These are phyloP conservation scores for Acanthococcus lagerstroemiae DNA, from an alignment of 2,888 invertebrate genomes.

Conservation along the genomic window DNA sequence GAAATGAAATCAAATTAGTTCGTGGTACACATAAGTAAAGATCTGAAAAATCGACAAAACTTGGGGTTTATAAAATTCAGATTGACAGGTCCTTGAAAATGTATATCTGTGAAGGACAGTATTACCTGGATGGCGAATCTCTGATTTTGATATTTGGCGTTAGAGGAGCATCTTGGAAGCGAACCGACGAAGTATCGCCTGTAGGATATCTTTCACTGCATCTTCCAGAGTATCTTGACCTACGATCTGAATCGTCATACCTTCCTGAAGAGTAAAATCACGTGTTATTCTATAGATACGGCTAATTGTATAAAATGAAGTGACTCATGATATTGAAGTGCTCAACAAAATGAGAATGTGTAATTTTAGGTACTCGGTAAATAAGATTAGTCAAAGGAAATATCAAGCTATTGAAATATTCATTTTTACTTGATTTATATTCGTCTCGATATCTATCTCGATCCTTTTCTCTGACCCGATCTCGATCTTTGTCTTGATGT, in stretches of 20 bases:
- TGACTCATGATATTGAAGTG: too few species aligned
- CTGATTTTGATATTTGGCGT: constrained; percentile 62
- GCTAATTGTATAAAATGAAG: not conserved
- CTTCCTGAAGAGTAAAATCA: constrained; percentile 1
- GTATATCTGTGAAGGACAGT: constrained; percentile 38
- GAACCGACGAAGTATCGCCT: constrained; percentile 32
- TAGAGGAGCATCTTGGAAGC: constrained; percentile 73
- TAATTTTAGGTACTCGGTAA: not conserved
- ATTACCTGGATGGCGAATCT: constrained; percentile 50
- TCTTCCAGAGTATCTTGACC: constrained; percentile 15
- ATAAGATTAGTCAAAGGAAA: not conserved
- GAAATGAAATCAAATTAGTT: too few species aligned
- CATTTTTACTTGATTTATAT: constrained; percentile 37
- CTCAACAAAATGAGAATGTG: too few species aligned
- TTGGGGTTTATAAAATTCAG: not conserved
- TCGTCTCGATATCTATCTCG: constrained; percentile 39
- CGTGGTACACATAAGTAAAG: not conserved
- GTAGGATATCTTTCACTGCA: constrained; percentile 20
- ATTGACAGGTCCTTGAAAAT: constrained; percentile 14
- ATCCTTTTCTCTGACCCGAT: constrained; percentile 41
- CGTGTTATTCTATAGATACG: not conserved
- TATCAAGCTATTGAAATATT: not conserved
- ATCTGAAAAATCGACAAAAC: not conserved
- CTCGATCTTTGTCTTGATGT: constrained; percentile 39
- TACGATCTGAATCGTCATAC: constrained; percentile 34